phyloP scores from a whole-genome alignment of 2,113 vertebrate genomes.

The Mus pahari region DNA sequence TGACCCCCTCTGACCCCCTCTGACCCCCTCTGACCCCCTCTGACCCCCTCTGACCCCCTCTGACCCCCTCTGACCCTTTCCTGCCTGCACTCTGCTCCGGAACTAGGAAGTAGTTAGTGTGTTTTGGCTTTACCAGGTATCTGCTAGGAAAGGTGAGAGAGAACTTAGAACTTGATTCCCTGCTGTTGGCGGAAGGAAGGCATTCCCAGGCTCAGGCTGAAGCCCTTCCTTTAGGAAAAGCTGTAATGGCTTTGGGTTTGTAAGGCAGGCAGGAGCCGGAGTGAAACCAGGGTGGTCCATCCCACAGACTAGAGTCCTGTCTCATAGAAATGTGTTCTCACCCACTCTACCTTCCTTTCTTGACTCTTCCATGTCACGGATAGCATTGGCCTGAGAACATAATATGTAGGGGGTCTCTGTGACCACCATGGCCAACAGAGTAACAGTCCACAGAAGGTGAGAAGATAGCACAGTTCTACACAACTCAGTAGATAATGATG shows the following conservation, averaged over 20 bases:
- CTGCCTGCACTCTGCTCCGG: background rate
- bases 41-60: no score
- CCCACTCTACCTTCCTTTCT: background rate
- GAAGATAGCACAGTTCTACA: background rate
- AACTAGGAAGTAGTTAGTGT: background rate
- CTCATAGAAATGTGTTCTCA: background rate
- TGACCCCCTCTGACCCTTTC: background rate
- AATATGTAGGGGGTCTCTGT: background rate
- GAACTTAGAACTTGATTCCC: background rate
- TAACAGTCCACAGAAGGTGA: background rate
- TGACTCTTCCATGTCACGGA: background rate
- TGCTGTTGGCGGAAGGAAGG: background rate
- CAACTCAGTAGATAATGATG: background rate
- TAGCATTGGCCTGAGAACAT: background rate
- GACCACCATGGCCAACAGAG: background rate
- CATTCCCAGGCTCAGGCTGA: accelerated
- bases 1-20: no score
- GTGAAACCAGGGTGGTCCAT: background rate
- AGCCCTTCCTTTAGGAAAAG: background rate
- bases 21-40: no score
- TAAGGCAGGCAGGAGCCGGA: background rate
- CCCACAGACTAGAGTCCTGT: background rate
- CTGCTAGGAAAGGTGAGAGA: background rate
- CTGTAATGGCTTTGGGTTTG: background rate
- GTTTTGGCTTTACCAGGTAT: background rate